Evolutionary conservation across 2,797 vertebrate species (phyloP), one percentile per base, ranked within the genome.

Genomic region (Crenichthys baileyi): DNA sequence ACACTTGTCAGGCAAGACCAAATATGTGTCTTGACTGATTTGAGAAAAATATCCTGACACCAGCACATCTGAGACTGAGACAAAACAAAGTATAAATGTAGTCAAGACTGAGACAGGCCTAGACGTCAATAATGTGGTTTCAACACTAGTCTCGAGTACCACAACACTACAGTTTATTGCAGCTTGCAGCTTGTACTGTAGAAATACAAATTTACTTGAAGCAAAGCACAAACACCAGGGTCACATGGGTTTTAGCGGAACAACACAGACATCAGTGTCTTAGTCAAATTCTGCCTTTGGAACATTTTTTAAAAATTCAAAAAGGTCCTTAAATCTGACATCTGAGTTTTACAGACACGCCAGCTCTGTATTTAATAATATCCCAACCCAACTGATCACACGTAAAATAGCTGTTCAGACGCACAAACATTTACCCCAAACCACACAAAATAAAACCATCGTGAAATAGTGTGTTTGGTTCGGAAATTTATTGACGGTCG

Each of bases 161-260:
- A n/a, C 24, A 3, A 26, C 44, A 1, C 24, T 16, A 70, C 9
- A 26, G 44, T 41, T 70, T 26, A 26, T 48, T 26, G 7, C 41
- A n/a, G 22, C 24, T 46, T 70, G 41, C 44, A 48, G 67, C 46
- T n/a, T 48, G n/a, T 26, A n/a, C n/a, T 60, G 36, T 46, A 18
- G 26, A 46, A 60, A 12, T 44, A 26, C 13, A 29, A 0, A 55
- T 24, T 7, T 60, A 46, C 44, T 61, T 5, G 22, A 61, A 61
- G 18, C n/a, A 61, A 29, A 9, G n/a, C 41, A 46, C n/a, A 72
- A 58, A 70, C 26, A 63, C 31, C 16, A 76, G 60, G 76, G 8
- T 26, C 48, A 20, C 41, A 36, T 44, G 51, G 39, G 18, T 73
- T 75, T 81, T 75, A 73, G 71, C 70, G 56, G 70, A 36, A 74